Base-by-base conservation (phyloP, 2,797 vertebrate genomes). In the Manis pentadactyla region DNA sequence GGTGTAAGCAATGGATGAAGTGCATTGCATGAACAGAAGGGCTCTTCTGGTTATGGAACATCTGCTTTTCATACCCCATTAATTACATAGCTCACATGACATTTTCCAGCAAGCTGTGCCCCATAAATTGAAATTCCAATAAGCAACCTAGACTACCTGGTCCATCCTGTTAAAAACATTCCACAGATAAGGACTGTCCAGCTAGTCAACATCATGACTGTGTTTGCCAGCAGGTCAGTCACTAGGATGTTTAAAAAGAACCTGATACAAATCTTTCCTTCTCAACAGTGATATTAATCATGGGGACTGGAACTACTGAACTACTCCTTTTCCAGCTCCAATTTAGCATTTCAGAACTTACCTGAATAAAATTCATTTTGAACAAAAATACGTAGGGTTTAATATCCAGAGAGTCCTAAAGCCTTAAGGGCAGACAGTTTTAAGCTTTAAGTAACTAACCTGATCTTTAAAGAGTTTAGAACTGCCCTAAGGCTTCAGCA, bases 111-210 rank as follows among this genome's bases (percentile, higher is more conserved):
- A 95, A 59, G 61, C 34, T 73, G 14, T 69, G 71, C 31, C 29
- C 68, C 53, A 90, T 66, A 92, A 94, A 92, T 53, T 51, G 23
- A 85, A 96, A 84, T 19, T 88, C 46, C 23, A 94, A 23, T n/a
- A 71, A 64, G 27, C n/a, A 83, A 59, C 61, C 9, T 18, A 75
- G 21, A 69, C 10, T 85, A 53, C 12, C 68, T 71, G 13, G 17
- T 71, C 29, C 82, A 78, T 53, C 55, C 42, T 78, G 2, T 64
- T 94, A 55, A 95, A 84, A 82, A 29, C 9, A 39, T 39, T 77
- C 39, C 82, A 46, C 4, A 61, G 34, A 11, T 46, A 74, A 85
- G 42, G 59, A 46, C 21, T 66, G 77, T 84, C 71, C 64, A 61
- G 21, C 27, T 37, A 69, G 51, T 71, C 71, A 88, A 53, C 15